Evolutionary conservation across 2,888 invertebrate species (phyloP).

Genomic region (Drosophila multiciliata): DNA sequence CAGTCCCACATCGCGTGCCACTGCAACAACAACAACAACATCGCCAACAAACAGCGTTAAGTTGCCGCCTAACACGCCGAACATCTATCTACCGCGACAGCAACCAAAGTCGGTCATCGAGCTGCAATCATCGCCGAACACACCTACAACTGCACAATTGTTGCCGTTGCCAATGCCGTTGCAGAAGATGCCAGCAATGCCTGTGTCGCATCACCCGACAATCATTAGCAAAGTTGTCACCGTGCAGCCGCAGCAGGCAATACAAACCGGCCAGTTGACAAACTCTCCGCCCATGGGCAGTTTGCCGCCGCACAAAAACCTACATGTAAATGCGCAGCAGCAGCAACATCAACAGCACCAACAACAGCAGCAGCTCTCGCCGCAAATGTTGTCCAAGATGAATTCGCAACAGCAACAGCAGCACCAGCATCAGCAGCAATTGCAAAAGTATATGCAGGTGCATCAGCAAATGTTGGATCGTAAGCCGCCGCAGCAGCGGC

Average conservation of each 20-base stretch:
- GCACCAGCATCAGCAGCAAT: conserved; percentile 65
- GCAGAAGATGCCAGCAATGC: conserved; percentile 79
- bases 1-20: conserved; percentile 78
- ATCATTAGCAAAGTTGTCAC: conserved; percentile 83
- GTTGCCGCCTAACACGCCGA: conserved; percentile 35
- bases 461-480: conserved; percentile 77
- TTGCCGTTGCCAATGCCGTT: conserved; percentile 73
- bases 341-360: conserved; percentile 56
- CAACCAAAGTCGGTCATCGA: conserved; percentile 84
- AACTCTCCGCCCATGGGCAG: conserved; percentile 60
- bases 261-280: conserved; percentile 66
- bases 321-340: conserved; percentile 62
- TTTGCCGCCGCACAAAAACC: conserved; percentile 63
- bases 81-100: conserved; percentile 59
- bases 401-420: conserved; percentile 63
- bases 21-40: conserved; percentile 45
- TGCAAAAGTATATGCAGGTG: conserved; percentile 81
- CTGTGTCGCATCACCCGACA: conserved; percentile 76
- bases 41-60: conserved; percentile 74
- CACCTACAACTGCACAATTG: conserved; percentile 50
- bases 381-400: conserved; percentile 81
- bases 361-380: conserved; percentile 63
- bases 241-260: conserved; percentile 82
- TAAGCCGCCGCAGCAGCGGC: conserved; percentile 61
- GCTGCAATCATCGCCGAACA: conserved; percentile 39